Evolutionary conservation across 2,113 vertebrate species (phyloP).

Genomic region (Oncorhynchus kisutch): DNA sequence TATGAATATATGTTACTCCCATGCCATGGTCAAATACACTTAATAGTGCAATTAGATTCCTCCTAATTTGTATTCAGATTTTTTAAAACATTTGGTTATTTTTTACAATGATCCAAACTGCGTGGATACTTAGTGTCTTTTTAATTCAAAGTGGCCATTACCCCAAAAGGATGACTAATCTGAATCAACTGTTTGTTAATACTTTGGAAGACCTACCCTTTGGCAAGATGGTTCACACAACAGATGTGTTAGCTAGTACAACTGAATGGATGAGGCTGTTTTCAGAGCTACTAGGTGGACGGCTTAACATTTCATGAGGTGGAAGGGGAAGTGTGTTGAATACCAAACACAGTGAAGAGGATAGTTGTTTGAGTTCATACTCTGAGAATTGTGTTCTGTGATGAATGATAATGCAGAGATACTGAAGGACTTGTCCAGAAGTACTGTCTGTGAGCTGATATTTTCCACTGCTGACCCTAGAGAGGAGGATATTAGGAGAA

Average conservation of each 20-base stretch:
- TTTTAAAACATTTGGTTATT: background rate
- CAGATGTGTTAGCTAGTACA: conserved; percentile 48
- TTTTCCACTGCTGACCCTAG: no score
- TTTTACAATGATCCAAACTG: background rate
- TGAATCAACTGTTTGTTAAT: conserved; percentile 9
- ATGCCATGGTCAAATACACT: background rate
- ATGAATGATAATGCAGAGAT: no score
- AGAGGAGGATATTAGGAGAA: no score
- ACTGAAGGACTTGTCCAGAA: no score
- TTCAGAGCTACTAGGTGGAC: conserved; percentile 38
- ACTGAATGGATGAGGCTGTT: conserved; percentile 12
- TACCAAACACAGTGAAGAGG: background rate
- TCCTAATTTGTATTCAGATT: background rate
- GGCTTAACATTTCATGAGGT: conserved; percentile 14
- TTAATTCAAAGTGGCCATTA: conserved; percentile 13
- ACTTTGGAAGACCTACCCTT: conserved; percentile 36
- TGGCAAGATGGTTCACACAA: conserved; percentile 27
- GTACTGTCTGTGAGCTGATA: no score
- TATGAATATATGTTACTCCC: no score
- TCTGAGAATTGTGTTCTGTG: background rate
- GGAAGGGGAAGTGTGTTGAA: background rate
- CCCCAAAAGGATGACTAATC: conserved; percentile 19
- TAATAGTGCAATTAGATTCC: background rate
- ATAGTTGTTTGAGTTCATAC: background rate
- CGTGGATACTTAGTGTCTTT: background rate